A percentile compares a stretch with the other conserved stretches of the same genome.
phyloP scores from a whole-genome alignment of 2,888 invertebrate species.

The Nomada fucata region DNA sequence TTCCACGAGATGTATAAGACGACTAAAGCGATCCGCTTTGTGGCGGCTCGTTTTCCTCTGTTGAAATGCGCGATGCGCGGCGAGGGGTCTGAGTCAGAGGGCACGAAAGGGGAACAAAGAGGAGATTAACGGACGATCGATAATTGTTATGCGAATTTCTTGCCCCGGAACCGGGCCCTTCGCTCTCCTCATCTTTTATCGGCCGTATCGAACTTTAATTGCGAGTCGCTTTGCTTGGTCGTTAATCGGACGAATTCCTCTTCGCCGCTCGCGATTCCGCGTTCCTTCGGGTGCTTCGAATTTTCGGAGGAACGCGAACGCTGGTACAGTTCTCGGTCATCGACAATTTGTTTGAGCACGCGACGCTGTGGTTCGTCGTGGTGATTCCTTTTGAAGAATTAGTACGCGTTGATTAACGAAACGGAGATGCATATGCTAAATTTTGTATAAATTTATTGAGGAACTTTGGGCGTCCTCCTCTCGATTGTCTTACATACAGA shows the following conservation, averaged over 20 bases:
- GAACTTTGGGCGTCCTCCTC: too few species aligned
- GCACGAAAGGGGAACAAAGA: constrained; percentile 72
- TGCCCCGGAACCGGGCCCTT: constrained; percentile 48
- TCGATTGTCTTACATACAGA: too few species aligned
- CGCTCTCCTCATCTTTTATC: constrained; percentile 38
- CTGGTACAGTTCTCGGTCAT: too few species aligned
- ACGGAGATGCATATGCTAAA: too few species aligned
- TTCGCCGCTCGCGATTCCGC: not conserved
- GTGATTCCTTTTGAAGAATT: too few species aligned
- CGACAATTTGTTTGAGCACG: too few species aligned
- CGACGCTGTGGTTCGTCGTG: too few species aligned
- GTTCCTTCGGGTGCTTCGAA: not conserved
- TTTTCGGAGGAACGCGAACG: not conserved
- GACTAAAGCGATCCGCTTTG: constrained; percentile 75
- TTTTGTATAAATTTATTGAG: too few species aligned
- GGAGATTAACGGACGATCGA: constrained; percentile 76
- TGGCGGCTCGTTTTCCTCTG: constrained; percentile 71
- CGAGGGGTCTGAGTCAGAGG: not conserved
- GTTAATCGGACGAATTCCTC: constrained; percentile 39
- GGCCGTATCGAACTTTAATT: constrained; percentile 55
- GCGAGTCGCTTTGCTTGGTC: constrained; percentile 32
- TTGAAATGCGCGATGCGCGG: constrained; percentile 43
- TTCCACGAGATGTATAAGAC: constrained; percentile 77
- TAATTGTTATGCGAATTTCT: constrained; percentile 75
- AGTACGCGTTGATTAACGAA: too few species aligned